Percentiles rank a stretch among this genome's conserved stretches.
Evolutionary conservation across 1,140 invertebrate genomes (phyloP).

Genomic region (Macrosteles quadrilineatus): DNA sequence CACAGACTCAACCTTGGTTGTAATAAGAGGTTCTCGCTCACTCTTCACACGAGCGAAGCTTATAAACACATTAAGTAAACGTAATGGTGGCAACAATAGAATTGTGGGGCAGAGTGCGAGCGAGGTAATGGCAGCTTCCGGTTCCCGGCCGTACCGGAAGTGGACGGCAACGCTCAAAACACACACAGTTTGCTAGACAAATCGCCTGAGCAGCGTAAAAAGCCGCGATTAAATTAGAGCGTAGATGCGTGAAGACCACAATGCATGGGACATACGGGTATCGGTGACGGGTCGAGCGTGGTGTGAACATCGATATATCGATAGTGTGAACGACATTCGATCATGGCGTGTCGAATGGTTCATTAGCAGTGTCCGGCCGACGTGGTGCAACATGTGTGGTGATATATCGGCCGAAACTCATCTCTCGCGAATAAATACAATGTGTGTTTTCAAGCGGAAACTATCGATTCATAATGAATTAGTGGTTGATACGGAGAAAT

Average conservation of each 20-base stretch:
- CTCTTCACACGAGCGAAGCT: neutral
- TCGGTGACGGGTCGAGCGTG: neutral
- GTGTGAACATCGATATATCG: neutral
- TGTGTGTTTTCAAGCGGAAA: too few species aligned
- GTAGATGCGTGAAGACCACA: constrained; percentile 11
- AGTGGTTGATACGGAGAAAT: too few species aligned
- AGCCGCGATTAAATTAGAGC: constrained; percentile 30
- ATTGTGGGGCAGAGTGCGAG: neutral
- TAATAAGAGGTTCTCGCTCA: too few species aligned
- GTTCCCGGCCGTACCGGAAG: constrained; percentile 32
- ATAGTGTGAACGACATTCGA: too few species aligned
- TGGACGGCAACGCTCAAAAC: constrained; percentile 19
- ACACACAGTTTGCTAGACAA: constrained; percentile 31
- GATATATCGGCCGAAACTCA: too few species aligned
- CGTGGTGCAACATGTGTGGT: too few species aligned
- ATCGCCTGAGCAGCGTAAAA: constrained; percentile 28
- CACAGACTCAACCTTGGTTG: too few species aligned
- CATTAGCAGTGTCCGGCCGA: too few species aligned
- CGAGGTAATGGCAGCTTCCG: constrained; percentile 33
- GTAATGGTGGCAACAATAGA: neutral
- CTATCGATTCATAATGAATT: too few species aligned
- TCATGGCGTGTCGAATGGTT: too few species aligned
- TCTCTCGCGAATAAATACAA: too few species aligned
- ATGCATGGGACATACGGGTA: constrained; percentile 21
- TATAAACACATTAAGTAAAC: constrained; percentile 26